These are phyloP conservation scores for Calephelis virginiensis DNA, from an alignment of 1,140 invertebrate species.

Conservation along the genomic window DNA sequence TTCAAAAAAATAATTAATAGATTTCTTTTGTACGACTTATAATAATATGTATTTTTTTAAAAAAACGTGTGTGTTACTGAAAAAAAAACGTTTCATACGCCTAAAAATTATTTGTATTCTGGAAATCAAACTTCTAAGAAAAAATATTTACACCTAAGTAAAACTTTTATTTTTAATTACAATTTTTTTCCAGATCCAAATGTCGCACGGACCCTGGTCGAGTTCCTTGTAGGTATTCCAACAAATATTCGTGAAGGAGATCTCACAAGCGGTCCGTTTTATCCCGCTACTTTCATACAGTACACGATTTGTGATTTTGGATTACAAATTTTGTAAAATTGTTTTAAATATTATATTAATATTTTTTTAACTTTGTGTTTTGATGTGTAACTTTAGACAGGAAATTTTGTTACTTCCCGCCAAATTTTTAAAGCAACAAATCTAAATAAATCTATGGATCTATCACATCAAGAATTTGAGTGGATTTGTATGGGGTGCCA, in stretches of 20 bases:
- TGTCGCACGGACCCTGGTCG: background rate
- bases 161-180: background rate
- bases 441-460: too few species aligned
- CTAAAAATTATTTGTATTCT: too few species aligned
- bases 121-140: background rate
- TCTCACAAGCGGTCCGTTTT: background rate
- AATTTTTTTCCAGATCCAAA: slow-evolving; percentile 9
- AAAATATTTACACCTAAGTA: background rate
- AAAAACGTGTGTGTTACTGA: too few species aligned
- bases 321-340: slow-evolving; percentile 19
- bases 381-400: too few species aligned
- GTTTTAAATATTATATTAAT: background rate
- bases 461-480: too few species aligned
- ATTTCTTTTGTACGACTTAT: too few species aligned
- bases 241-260: slow-evolving; percentile 1
- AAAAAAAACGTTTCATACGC: too few species aligned
- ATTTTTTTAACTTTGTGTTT: background rate
- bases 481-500: too few species aligned
- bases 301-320: slow-evolving; percentile 21
- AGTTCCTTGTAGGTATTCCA: background rate
- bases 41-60: too few species aligned
- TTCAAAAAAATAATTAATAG: too few species aligned
- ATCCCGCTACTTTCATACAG: slow-evolving; percentile 10
- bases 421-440: too few species aligned
- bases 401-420: too few species aligned